Base-by-base conservation (phyloP, 2,113 vertebrate genomes). In the Gila orcuttii region DNA sequence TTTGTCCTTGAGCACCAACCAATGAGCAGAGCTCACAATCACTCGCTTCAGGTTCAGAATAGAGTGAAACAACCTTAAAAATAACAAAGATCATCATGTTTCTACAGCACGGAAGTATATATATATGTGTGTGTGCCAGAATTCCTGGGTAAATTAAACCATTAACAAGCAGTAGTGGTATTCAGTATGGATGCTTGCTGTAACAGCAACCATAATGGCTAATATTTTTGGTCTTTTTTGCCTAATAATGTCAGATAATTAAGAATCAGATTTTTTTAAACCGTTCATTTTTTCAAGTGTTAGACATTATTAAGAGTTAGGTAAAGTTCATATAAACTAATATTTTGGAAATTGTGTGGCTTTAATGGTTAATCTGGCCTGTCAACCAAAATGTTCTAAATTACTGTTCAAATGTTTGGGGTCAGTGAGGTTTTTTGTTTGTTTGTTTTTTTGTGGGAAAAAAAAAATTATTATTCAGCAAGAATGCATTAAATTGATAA, bases 1-100 rank as follows among this genome's bases (percentile, higher is more conserved):
- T 91, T 96, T 98, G 91, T 98, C 95, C 87, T 96, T 94, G 45
- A 99, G 93, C 74, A 96, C 90, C 87, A 99, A 95, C 92, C 97
- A 92, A 90, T 97, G 96, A 87, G 91, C 93, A 82, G 97, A 96
- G 88, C 96, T 96, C 89, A 91, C 92, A 78, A 98, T 95, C 84
- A 99, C 94, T 88, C 93, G 93, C 79, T 95, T 97, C 93, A 99
- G 84, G 83, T 93, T 96, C 88, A 96, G 90, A 85, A 98, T 89
- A 4, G 97, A 96, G 52, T 95, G 95, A 89, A 96, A 96, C 88
- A 99, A 94, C 89, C 97, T 99, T 91, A 9, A 85, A 55, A 45
- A 52, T 31, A 28, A 77, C 47, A 77, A 77, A 52, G 10, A 42
- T 73, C 21, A n/a, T 73, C 4, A 71, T 39, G 66, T 39, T 71